Conservation (phyloP, 2,888 invertebrate species). For the Exocentrus adspersus region DNA sequence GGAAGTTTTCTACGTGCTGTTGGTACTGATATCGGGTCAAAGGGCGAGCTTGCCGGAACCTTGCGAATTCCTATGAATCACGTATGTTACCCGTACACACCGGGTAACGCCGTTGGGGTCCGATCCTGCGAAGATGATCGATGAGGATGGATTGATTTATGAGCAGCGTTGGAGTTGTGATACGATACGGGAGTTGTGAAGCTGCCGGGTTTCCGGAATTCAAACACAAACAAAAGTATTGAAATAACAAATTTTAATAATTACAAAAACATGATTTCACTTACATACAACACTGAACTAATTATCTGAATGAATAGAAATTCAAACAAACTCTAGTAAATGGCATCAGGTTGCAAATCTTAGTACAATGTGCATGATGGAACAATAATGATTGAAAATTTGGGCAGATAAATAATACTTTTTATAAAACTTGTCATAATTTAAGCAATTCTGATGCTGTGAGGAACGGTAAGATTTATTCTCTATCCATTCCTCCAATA, state of each 20-base stretch:
- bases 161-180: slow-evolving; percentile 53
- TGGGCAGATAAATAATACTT: no score
- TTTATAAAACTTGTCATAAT: background rate
- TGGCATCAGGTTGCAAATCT: no score
- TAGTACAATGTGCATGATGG: no score
- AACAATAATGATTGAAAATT: no score
- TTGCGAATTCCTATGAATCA: slow-evolving; percentile 39
- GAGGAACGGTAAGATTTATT: background rate
- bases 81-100: slow-evolving; percentile 27
- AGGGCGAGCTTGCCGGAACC: slow-evolving; percentile 45
- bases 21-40: slow-evolving; percentile 39
- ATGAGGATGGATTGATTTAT: slow-evolving; percentile 57
- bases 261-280: no score
- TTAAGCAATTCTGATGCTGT: background rate
- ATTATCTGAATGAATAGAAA: no score
- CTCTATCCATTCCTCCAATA: no score
- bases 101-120: slow-evolving; percentile 45
- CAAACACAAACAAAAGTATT: no score
- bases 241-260: no score
- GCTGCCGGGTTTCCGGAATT: background rate
- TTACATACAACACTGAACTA: no score
- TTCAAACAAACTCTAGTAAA: no score
- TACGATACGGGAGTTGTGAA: slow-evolving; percentile 36
- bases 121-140: slow-evolving; percentile 49
- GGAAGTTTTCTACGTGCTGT: slow-evolving; percentile 10